These are phyloP conservation scores for Epinephelus moara DNA, from an alignment of 2,113 vertebrate genomes.

Conservation along the genomic window DNA sequence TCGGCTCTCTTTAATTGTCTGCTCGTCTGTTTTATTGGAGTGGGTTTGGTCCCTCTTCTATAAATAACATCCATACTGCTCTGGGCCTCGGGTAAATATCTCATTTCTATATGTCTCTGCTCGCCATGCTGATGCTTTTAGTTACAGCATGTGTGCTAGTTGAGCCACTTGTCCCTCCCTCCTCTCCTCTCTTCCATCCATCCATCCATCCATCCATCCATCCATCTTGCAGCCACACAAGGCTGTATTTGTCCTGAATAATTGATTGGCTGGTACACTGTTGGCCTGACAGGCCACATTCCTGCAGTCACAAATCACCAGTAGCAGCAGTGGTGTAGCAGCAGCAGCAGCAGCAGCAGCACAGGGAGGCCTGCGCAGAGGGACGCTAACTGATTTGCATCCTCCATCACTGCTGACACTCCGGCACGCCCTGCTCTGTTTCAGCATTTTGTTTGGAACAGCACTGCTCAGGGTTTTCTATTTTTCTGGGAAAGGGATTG, in stretches of 20 bases:
- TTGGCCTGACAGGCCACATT: slow-evolving; percentile 46
- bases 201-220: background rate
- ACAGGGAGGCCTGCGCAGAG: slow-evolving; percentile 1
- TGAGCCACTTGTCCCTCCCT: background rate
- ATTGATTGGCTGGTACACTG: slow-evolving; percentile 61
- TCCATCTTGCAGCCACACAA: slow-evolving; percentile 21
- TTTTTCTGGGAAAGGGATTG: background rate
- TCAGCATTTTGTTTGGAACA: background rate
- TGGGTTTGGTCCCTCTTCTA: slow-evolving; percentile 34
- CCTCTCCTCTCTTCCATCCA: background rate
- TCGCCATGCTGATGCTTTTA: slow-evolving; percentile 14
- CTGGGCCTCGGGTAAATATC: slow-evolving; percentile 1
- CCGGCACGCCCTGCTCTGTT: slow-evolving; percentile 12
- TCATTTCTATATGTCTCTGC: slow-evolving; percentile 14
- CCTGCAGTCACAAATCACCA: slow-evolving; percentile 52
- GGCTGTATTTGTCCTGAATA: slow-evolving; percentile 63
- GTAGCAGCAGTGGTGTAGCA: background rate
- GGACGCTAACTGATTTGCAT: slow-evolving; percentile 1
- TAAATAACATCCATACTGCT: slow-evolving; percentile 30
- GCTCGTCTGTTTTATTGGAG: slow-evolving; percentile 54
- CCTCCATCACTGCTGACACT: slow-evolving; percentile 25
- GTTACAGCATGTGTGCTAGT: slow-evolving; percentile 23
- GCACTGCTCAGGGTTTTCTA: background rate
- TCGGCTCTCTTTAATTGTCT: slow-evolving; percentile 58
- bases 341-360: background rate